A percentile compares a stretch with the other conserved stretches of the same genome.
Conservation (phyloP, 2,888 invertebrate genomes). For the Ophion slaviceki region DNA sequence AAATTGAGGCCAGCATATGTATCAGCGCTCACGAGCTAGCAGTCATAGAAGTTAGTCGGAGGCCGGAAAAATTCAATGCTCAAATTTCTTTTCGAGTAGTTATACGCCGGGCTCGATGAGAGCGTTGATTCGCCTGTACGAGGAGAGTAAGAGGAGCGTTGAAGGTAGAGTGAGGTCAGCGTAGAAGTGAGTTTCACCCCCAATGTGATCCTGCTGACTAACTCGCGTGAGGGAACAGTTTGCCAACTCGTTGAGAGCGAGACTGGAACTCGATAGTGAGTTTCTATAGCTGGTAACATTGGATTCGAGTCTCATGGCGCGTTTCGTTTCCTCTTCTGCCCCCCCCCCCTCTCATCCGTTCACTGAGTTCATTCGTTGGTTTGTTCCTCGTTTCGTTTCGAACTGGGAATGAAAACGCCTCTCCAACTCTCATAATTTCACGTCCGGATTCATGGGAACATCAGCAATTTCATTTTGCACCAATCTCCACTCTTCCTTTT, state of each 20-base stretch:
- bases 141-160: conserved; percentile 53
- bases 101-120: conserved; percentile 52
- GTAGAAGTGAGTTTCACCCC: conserved; percentile 64
- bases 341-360: neutral
- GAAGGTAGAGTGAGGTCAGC: conserved; percentile 50
- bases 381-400: conserved; percentile 58
- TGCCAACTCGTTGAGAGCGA: conserved; percentile 81
- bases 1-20: conserved; percentile 34
- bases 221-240: conserved; percentile 75
- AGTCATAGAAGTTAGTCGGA: conserved; percentile 33
- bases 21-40: conserved; percentile 22
- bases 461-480: conserved; percentile 25
- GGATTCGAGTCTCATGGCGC: conserved; percentile 55
- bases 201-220: conserved; percentile 69
- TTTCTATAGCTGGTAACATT: conserved; percentile 49
- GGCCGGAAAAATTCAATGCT: conserved; percentile 69
- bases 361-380: conserved; percentile 62
- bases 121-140: conserved; percentile 49
- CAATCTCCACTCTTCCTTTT: neutral
- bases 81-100: conserved; percentile 73
- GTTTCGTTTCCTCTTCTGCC: conserved; percentile 68
- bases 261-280: conserved; percentile 75
- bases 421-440: conserved; percentile 75
- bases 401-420: conserved; percentile 70
- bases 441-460: conserved; percentile 67